These are phyloP conservation scores for Ephestia elutella DNA, from an alignment of 1,140 invertebrate genomes.

Conservation along the genomic window DNA sequence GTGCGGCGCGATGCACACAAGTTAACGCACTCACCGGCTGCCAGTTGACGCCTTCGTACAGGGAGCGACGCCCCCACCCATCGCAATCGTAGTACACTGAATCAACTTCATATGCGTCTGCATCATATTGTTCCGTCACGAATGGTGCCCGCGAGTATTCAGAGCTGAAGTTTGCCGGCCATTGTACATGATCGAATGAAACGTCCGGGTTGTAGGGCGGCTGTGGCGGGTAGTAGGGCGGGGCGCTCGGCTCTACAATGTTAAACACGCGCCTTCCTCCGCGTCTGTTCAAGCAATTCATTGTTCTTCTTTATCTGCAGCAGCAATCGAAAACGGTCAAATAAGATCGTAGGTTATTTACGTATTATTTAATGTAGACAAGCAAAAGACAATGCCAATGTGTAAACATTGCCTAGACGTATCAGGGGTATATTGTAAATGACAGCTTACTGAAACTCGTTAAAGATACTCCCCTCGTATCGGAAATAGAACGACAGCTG, in stretches of 20 bases:
- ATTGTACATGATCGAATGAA: conserved; percentile 32
- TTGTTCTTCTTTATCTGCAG: conserved; percentile 24
- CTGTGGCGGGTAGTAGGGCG: conserved; percentile 41
- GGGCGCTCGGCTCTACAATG: conserved; percentile 35
- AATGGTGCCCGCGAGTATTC: conserved; percentile 22
- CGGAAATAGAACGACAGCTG: conserved; percentile 69
- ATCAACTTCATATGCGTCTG: conserved; percentile 10
- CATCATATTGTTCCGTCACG: conserved; percentile 27
- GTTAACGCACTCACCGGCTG: conserved; percentile 58
- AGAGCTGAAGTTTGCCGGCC: conserved; percentile 21
- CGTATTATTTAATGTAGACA: not conserved
- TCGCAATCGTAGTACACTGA: conserved; percentile 27
- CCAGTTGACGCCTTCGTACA: conserved; percentile 64
- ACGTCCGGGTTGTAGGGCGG: conserved; percentile 57
- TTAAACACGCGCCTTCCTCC: conserved; percentile 33
- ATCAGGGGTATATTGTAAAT: conserved; percentile 6
- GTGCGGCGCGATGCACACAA: conserved; percentile 44
- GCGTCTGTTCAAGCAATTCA: conserved; percentile 51
- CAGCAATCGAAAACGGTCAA: not conserved
- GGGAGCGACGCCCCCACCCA: conserved; percentile 47
- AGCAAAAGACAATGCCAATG: too few species aligned
- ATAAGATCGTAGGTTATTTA: not conserved
- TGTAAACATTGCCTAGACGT: not conserved
- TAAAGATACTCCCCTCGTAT: conserved; percentile 41
- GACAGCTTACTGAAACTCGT: conserved; percentile 13